Conservation (phyloP, 2,113 vertebrate genomes). For the Trogon surrucura region DNA sequence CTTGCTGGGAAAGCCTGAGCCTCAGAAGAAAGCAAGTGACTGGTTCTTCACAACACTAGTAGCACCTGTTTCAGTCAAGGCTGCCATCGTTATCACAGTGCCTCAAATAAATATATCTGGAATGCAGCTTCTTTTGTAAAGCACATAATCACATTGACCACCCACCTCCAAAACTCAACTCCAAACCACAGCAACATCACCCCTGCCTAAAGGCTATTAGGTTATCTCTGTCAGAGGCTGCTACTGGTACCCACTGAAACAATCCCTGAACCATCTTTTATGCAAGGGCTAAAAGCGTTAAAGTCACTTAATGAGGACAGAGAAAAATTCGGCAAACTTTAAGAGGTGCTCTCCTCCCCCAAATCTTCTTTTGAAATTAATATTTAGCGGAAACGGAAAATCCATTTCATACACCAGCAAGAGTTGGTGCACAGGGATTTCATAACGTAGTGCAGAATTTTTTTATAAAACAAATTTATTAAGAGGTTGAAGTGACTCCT, state of each 20-base stretch:
- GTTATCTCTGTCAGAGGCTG: background rate
- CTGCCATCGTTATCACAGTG: background rate
- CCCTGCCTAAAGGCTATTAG: background rate
- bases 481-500: background rate
- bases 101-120: background rate
- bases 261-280: background rate
- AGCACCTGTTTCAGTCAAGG: background rate
- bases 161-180: background rate
- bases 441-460: background rate
- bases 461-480: background rate
- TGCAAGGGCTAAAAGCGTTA: background rate
- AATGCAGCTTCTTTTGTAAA: background rate
- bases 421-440: background rate
- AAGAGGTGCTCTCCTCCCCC: background rate
- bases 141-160: background rate
- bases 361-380: background rate
- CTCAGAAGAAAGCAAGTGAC: background rate
- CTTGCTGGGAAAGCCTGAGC: background rate
- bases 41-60: background rate
- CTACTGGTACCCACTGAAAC: background rate
- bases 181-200: background rate
- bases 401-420: background rate
- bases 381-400: background rate
- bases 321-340: background rate
- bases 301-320: background rate